Percentiles rank a stretch among this genome's conserved stretches.
Conservation (phyloP, 2,113 vertebrate species). For the Pseudolaguvia tuberculata region DNA sequence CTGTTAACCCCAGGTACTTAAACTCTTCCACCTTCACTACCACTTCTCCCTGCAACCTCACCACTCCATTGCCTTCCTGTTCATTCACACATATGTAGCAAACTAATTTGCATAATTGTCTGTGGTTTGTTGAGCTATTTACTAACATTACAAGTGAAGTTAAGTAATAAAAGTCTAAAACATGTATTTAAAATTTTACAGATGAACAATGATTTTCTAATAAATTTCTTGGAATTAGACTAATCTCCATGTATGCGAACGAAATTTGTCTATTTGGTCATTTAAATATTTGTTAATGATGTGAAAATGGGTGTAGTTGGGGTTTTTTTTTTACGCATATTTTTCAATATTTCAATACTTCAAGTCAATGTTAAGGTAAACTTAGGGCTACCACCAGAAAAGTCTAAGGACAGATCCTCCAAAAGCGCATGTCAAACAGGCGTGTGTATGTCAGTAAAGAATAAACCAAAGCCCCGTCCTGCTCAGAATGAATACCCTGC, state of each 20-base stretch:
- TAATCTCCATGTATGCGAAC: background rate
- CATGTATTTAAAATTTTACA: background rate
- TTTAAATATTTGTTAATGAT: background rate
- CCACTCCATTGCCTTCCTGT: too few relatives aligned
- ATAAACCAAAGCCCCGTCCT: conserved; percentile 48
- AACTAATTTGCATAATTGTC: background rate
- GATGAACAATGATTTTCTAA: background rate
- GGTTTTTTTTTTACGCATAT: background rate
- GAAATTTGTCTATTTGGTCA: background rate
- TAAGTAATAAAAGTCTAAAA: background rate
- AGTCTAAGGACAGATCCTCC: background rate
- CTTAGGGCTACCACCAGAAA: background rate
- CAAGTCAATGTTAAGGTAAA: conserved; percentile 1
- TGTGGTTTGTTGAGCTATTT: background rate
- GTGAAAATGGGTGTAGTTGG: background rate
- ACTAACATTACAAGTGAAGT: background rate
- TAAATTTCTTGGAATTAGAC: background rate
- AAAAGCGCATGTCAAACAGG: conserved; percentile 46
- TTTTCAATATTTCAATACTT: background rate
- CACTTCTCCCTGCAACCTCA: too few relatives aligned
- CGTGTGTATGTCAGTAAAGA: conserved; percentile 40
- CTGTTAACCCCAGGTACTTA: too few relatives aligned
- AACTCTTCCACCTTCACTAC: too few relatives aligned
- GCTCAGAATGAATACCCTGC: conserved; percentile 64
- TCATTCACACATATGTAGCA: too few relatives aligned